A percentile compares a stretch with the other conserved stretches of the same genome.
Evolutionary conservation across 2,797 vertebrate genomes (phyloP).

Genomic region (Anabacerthia variegaticeps): DNA sequence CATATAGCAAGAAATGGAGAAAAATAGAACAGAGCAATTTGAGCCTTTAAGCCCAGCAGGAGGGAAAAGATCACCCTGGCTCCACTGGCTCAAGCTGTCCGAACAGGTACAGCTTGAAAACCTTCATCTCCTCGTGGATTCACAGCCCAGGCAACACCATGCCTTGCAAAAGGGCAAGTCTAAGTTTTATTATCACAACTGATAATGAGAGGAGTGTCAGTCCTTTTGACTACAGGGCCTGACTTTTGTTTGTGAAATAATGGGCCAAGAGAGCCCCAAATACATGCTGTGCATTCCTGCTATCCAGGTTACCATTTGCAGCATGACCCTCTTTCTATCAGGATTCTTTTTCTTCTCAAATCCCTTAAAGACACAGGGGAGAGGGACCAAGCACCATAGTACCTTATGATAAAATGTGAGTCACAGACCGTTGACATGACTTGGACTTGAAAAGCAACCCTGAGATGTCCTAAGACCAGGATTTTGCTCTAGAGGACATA

Average conservation of each 20-base stretch:
- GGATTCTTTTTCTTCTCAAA: not conserved
- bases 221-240: not conserved
- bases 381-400: not conserved
- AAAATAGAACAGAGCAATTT: not conserved
- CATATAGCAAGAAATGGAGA: not conserved
- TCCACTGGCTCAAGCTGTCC: not conserved
- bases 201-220: not conserved
- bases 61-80: not conserved
- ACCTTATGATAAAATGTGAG: not conserved
- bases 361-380: not conserved
- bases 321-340: not conserved
- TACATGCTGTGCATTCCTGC: not conserved
- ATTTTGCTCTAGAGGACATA: slow-evolving; percentile 19
- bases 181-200: not conserved
- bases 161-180: not conserved
- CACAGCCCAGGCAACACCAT: not conserved
- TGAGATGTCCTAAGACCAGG: not conserved
- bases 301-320: not conserved
- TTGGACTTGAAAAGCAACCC: not conserved
- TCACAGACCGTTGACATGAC: not conserved
- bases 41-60: not conserved
- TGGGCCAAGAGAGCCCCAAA: not conserved
- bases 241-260: not conserved
- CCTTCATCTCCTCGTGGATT: not conserved
- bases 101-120: not conserved